Evolutionary conservation across 2,888 invertebrate species (phyloP).

Genomic region (Steinernema carpocapsae): DNA sequence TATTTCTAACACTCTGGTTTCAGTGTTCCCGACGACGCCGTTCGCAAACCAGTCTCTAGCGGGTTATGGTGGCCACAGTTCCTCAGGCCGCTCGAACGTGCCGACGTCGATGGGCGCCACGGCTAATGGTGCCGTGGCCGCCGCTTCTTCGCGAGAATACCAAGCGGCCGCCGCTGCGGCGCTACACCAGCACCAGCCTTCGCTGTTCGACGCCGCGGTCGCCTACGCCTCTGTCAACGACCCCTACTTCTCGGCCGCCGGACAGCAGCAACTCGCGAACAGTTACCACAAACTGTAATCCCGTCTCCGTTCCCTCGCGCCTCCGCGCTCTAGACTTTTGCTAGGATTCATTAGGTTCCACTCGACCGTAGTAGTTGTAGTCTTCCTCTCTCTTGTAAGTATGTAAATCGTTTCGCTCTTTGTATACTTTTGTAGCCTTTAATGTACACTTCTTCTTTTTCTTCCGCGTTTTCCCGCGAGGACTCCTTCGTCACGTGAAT

Average conservation of each 20-base stretch:
- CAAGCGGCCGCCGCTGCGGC: slow-evolving; percentile 48
- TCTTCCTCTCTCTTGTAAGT: slow-evolving; percentile 26
- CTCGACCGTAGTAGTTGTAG: neutral
- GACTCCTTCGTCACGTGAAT: slow-evolving; percentile 23
- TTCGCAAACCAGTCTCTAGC: slow-evolving; percentile 25
- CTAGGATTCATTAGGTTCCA: slow-evolving; percentile 3
- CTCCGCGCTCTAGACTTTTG: slow-evolving; percentile 2
- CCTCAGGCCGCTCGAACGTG: slow-evolving; percentile 24
- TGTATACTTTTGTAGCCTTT: neutral
- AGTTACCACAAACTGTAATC: slow-evolving; percentile 28
- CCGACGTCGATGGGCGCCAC: slow-evolving; percentile 18
- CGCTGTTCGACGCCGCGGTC: slow-evolving; percentile 44
- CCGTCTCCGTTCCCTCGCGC: neutral
- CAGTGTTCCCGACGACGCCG: slow-evolving; percentile 31
- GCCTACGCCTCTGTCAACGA: slow-evolving; percentile 40
- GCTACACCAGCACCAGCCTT: slow-evolving; percentile 53
- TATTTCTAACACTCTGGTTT: neutral
- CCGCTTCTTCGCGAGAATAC: slow-evolving; percentile 2
- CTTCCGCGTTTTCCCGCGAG: neutral
- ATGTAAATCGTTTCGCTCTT: neutral
- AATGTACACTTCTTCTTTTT: neutral
- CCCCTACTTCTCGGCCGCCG: slow-evolving; percentile 13
- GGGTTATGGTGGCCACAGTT: slow-evolving; percentile 24
- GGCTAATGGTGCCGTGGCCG: slow-evolving; percentile 10
- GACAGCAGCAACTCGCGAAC: slow-evolving; percentile 29